These are phyloP conservation scores for Pelagia noctiluca DNA, from an alignment of 30 jellyfish, hydroid and myxozoan species.

Conservation along the genomic window DNA sequence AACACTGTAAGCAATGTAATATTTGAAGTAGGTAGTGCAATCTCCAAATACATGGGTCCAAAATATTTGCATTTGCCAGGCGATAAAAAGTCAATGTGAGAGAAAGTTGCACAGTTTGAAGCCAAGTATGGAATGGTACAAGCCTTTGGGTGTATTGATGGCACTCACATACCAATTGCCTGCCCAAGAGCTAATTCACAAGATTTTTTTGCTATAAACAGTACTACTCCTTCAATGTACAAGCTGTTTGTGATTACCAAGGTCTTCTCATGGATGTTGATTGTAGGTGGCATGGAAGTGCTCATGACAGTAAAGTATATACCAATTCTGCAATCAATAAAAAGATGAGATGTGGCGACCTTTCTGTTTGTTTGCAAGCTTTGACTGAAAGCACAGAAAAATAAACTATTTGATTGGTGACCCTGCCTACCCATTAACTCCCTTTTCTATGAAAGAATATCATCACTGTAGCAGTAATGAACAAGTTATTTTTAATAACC, in stretches of 20 bases:
- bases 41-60: slow-evolving; percentile 59
- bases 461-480: slow-evolving; percentile 37
- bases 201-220: slow-evolving; percentile 61
- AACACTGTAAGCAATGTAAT: slow-evolving; percentile 44
- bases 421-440: too few species aligned
- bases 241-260: slow-evolving; percentile 66
- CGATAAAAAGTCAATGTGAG: slow-evolving; percentile 39
- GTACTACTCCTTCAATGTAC: slow-evolving; percentile 50
- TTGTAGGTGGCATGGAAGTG: slow-evolving; percentile 70
- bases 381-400: not conserved
- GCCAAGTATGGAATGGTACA: slow-evolving; percentile 65
- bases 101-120: slow-evolving; percentile 63
- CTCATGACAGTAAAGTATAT: slow-evolving; percentile 65
- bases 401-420: too few species aligned
- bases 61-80: slow-evolving; percentile 48
- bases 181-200: slow-evolving; percentile 40
- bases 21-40: slow-evolving; percentile 59
- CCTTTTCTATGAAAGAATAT: too few species aligned
- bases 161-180: slow-evolving; percentile 60
- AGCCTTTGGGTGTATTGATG: too few species aligned
- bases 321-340: slow-evolving; percentile 53
- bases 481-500: slow-evolving; percentile 43
- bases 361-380: slow-evolving; percentile 16
- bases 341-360: slow-evolving; percentile 17
- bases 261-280: slow-evolving; percentile 73